Base-by-base conservation (phyloP, 2,797 vertebrate genomes). In the Echiichthys vipera region DNA sequence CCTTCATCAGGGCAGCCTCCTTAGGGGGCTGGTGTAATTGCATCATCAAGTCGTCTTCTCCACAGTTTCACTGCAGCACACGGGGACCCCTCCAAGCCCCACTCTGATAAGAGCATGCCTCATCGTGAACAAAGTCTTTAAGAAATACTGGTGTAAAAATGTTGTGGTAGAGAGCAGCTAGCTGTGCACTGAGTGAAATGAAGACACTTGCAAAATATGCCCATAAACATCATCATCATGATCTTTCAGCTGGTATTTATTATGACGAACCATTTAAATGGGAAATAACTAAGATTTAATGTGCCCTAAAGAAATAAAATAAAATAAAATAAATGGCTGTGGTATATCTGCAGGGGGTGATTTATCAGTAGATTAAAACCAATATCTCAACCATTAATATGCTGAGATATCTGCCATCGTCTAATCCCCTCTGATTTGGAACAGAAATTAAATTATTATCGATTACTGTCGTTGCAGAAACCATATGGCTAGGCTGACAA, bases 21-120 rank as follows among this genome's bases (percentile, higher is more conserved):
- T 68, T 15, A 62, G 74, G 83, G 78, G 54, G 70, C 47, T 9
- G 49, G 57, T 62, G 65, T 83, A 90, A 90, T 81, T 76, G 84
- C 64, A 81, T 80, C 79, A 79, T 77, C 65, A 78, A 70, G 61
- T 80, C 58, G 61, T 74, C 65, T 68, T 54, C 67, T 63, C 78
- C 64, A 11, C 27, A 43, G 43, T 42, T 65, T 62, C 36, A 24
- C 32, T 56, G 12, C 12, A 0, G 47, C 64, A 37, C 78, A 66
- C 61, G 57, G 78, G 67, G 68, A 71, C 55, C 68, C 62, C 71
- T 66, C 50, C 40, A 34, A 46, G 54, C 66, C 42, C 11, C 32
- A 9, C 50, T 63, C 34, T 24, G 74, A 75, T 78, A 79, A 55
- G 67, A 62, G 18, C 25, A 13, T 27, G 40, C 17, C 37, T 70